Evolutionary conservation across 1,140 invertebrate species (phyloP).

Genomic region (Amyelois transitella): DNA sequence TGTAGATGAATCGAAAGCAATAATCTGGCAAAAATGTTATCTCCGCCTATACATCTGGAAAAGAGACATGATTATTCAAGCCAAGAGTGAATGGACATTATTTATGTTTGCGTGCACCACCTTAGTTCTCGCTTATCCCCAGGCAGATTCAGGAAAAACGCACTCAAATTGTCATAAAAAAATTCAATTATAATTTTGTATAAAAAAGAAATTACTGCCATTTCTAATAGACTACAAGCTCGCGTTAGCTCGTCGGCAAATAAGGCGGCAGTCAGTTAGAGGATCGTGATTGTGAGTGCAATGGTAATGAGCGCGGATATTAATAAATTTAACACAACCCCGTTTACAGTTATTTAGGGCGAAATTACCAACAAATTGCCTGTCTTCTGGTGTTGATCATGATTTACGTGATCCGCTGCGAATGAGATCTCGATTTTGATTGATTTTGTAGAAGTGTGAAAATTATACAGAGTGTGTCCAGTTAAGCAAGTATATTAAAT

Average conservation of each 20-base stretch:
- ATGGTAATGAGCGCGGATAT: slow-evolving; percentile 48
- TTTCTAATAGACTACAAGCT: not conserved
- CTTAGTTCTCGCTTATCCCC: too few relatives aligned
- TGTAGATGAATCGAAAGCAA: too few relatives aligned
- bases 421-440: not conserved
- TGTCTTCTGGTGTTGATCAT: slow-evolving; percentile 18
- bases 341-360: slow-evolving; percentile 44
- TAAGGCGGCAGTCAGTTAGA: slow-evolving; percentile 59
- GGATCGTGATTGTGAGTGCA: slow-evolving; percentile 50
- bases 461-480: not conserved
- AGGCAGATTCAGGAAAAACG: too few relatives aligned
- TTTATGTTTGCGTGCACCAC: too few relatives aligned
- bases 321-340: slow-evolving; percentile 50
- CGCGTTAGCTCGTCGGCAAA: slow-evolving; percentile 46
- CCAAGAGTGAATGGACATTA: too few relatives aligned
- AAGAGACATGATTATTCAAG: too few relatives aligned
- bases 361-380: slow-evolving; percentile 31
- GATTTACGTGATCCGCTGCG: slow-evolving; percentile 16
- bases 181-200: too few relatives aligned
- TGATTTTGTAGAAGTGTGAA: not conserved
- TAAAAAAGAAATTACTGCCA: not conserved
- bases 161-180: too few relatives aligned
- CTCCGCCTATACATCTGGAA: too few relatives aligned
- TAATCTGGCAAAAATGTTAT: too few relatives aligned
- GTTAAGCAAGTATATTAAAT: not conserved